A percentile compares a stretch with the other conserved stretches of the same genome.
phyloP scores from a whole-genome alignment of 2,113 vertebrate species.

The Alexandromys fortis region DNA sequence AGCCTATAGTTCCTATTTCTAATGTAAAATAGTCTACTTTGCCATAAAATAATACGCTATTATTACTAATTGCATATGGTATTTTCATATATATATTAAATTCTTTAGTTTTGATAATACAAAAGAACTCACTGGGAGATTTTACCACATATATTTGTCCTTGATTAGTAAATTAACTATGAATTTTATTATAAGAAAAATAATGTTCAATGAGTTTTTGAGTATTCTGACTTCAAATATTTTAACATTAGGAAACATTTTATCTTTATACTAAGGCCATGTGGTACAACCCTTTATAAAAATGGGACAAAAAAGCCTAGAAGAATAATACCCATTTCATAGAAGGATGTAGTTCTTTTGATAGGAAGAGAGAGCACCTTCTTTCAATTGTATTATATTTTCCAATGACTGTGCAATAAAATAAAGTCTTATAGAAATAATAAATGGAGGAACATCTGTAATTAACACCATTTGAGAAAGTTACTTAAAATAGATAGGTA shows the following conservation, averaged over 20 bases:
- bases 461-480: constrained; percentile 37
- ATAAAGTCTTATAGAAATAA: constrained; percentile 53
- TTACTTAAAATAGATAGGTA: background rate
- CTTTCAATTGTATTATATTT: constrained; percentile 32
- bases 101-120: constrained; percentile 3
- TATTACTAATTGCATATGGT: background rate
- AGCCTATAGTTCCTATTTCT: background rate
- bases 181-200: constrained; percentile 35
- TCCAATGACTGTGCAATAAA: background rate
- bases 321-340: background rate
- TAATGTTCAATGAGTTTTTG: background rate
- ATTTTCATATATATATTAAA: constrained; percentile 14
- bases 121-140: background rate
- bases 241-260: constrained; percentile 43
- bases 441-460: background rate
- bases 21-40: background rate
- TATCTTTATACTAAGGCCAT: background rate
- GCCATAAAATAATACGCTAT: background rate
- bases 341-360: background rate
- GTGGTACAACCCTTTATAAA: background rate
- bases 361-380: background rate
- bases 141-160: background rate
- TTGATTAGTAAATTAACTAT: constrained; percentile 40
- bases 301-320: background rate
- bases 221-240: constrained; percentile 6